Conservation (phyloP, 2,888 invertebrate species). For the Seladonia tumulorum region DNA sequence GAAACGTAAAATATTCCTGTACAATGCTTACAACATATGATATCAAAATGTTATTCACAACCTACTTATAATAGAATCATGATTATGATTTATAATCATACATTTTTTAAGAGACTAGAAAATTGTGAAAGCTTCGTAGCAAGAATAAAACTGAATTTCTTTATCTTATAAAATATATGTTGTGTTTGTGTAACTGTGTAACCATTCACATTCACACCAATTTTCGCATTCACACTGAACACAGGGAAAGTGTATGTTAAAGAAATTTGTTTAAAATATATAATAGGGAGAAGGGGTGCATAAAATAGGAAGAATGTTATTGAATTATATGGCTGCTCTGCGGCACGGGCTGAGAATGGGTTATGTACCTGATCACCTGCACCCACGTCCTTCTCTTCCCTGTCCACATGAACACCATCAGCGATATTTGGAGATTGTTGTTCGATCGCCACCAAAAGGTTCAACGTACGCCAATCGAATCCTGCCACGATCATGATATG, state of each 20-base stretch:
- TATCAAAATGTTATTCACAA: conserved; percentile 12
- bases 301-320: conserved; percentile 55
- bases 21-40: conserved; percentile 3
- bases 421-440: conserved; percentile 98
- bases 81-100: conserved; percentile 19
- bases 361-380: conserved; percentile 98
- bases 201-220: conserved; percentile 32
- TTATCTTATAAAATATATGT: conserved; percentile 23
- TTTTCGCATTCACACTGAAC: conserved; percentile 48
- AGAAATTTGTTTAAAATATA: conserved; percentile 44
- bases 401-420: conserved; percentile 95
- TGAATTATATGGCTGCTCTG: conserved; percentile 81
- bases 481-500: conserved; percentile 87
- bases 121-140: background rate
- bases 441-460: conserved; percentile 99
- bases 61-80: conserved; percentile 22
- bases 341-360: conserved; percentile 82
- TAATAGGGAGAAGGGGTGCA: conserved; percentile 41
- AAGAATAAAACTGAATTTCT: conserved; percentile 1
- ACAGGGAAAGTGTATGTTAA: conserved; percentile 42
- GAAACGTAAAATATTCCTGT: conserved; percentile 8
- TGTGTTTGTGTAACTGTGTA: conserved; percentile 18
- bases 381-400: conserved; percentile 95
- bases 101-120: background rate
- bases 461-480: conserved; percentile 99